Base-by-base conservation (phyloP, 2,113 vertebrate species). In the Epinephelus fuscoguttatus region DNA sequence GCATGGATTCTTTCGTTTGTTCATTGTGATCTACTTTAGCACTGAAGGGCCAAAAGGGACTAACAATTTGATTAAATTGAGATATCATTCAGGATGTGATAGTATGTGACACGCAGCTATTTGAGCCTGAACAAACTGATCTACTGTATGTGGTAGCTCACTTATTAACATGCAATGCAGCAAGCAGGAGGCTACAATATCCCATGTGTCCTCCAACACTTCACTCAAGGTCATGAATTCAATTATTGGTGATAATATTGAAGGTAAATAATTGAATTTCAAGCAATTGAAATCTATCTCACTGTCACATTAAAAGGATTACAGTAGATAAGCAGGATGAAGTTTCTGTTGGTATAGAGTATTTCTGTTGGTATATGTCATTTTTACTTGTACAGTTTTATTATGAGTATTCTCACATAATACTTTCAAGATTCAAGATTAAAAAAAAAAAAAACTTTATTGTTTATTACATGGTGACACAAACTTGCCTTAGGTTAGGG, bases 1-100 rank as follows among this genome's bases (percentile, higher is more conserved):
- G 27, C 70, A 52, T 66, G 76, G 61, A 81, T 70, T 80, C 68
- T 57, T 73, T 78, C 52, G 52, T 85, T 72, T 33, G n/a, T 53
- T 83, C 59, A 70, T 21, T 50, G 23, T 13, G 15, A 21, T 81
- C 64, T 33, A 19, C 64, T 75, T 45, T 57, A 37, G 40, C 78
- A n/a, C 49, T 21, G 67, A 81, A 57, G 79, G 60, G 56, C 70
- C 71, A 69, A 73, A 55, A 52, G 80, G 64, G 66, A 87, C 30
- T 40, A 18, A 15, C 76, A 61, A 75, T 77, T 77, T 42, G 49
- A 84, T 84, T 60, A 49, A 74, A 77, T 15, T 75, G 55, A 89
- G 80, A 82, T 70, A 74, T 72, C 33, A 79, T 12, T 79, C 21
- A 33, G 57, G 10, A 73, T 74, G 47, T 74, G 75, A 84, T 67